These are phyloP conservation scores for Phoxinus phoxinus DNA, from an alignment of 2,113 vertebrate species.

Conservation along the genomic window DNA sequence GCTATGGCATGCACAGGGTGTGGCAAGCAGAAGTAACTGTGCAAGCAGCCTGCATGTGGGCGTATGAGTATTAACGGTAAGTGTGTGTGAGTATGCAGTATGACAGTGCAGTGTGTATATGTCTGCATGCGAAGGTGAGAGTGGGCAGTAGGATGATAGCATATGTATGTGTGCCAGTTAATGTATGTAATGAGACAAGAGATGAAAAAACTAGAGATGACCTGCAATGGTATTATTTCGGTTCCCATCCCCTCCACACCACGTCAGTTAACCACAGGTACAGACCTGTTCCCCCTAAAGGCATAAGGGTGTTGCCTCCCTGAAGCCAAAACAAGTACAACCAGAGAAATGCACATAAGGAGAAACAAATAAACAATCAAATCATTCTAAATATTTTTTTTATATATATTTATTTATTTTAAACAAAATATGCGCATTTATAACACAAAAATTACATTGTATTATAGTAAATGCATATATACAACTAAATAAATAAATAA, in stretches of 20 bases:
- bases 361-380: background rate
- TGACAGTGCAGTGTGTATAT: background rate
- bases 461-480: too few relatives aligned
- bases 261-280: conserved; percentile 35
- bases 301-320: conserved; percentile 22
- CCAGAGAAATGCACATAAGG: conserved; percentile 33
- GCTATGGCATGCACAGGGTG: conserved; percentile 12
- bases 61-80: background rate
- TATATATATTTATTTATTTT: too few relatives aligned
- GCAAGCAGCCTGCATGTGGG: background rate
- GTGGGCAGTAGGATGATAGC: background rate
- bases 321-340: conserved; percentile 45
- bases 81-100: background rate
- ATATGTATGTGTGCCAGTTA: background rate
- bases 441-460: too few relatives aligned
- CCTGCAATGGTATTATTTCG: background rate
- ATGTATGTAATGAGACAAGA: background rate
- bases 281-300: conserved; percentile 33
- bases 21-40: background rate
- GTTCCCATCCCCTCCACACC: background rate
- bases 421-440: too few relatives aligned
- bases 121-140: conserved; percentile 13
- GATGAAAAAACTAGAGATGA: conserved; percentile 7
- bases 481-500: too few relatives aligned
- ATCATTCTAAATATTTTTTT: background rate